phyloP scores from a whole-genome alignment of 2,113 vertebrate species.

The Rattus rattus region DNA sequence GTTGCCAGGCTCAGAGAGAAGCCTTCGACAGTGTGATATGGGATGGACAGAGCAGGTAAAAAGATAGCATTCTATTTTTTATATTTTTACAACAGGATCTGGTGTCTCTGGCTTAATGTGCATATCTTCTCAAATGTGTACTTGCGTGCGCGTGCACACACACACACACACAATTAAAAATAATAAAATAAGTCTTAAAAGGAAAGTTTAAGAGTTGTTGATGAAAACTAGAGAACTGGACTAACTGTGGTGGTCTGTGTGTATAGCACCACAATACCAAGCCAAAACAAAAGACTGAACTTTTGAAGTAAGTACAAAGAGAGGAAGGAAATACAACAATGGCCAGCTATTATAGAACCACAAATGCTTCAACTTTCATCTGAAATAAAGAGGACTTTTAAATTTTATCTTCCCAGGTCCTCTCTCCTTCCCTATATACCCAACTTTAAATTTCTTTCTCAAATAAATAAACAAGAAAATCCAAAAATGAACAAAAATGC shows the following conservation, averaged over 20 bases:
- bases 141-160: too few relatives aligned
- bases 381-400: too few relatives aligned
- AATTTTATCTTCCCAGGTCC: neutral
- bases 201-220: neutral
- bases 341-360: too few relatives aligned
- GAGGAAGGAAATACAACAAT: too few relatives aligned
- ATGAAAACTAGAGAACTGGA: neutral
- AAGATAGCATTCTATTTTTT: too few relatives aligned
- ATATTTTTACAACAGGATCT: neutral
- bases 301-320: too few relatives aligned
- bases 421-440: neutral
- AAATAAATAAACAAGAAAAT: neutral
- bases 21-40: too few relatives aligned
- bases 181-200: neutral
- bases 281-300: neutral
- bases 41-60: too few relatives aligned
- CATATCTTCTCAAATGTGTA: neutral
- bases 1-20: too few relatives aligned
- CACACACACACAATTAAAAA: neutral
- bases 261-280: neutral
- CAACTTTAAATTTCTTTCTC: neutral
- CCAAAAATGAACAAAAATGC: too few relatives aligned
- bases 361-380: too few relatives aligned
- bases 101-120: neutral
- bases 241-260: neutral